Evolutionary conservation across 2,113 vertebrate species (phyloP).

Genomic region (Tinamus guttatus): DNA sequence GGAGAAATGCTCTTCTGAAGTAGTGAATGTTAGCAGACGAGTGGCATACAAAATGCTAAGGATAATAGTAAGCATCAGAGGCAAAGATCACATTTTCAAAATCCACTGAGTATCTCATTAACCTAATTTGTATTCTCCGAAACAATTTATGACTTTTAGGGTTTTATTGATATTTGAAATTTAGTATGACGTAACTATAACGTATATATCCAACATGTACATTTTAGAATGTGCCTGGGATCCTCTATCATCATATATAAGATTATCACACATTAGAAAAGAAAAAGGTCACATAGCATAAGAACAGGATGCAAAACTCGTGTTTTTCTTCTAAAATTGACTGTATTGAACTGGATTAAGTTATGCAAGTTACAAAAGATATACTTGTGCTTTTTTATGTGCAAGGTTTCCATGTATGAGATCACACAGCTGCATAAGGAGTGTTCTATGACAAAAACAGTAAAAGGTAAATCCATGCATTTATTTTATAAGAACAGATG

Average conservation of each 20-base stretch:
- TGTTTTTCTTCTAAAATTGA: neutral
- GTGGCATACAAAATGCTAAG: neutral
- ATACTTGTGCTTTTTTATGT: neutral
- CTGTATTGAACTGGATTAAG: neutral
- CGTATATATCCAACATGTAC: neutral
- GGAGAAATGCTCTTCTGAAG: neutral
- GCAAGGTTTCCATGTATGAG: neutral
- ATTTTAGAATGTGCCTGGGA: neutral
- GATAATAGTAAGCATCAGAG: neutral
- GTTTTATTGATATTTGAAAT: neutral
- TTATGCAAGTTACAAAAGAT: neutral
- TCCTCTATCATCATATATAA: neutral
- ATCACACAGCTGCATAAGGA: accelerated
- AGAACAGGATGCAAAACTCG: neutral
- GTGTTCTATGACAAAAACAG: neutral
- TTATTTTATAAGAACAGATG: neutral
- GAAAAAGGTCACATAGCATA: neutral
- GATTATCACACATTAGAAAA: neutral
- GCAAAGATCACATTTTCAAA: neutral
- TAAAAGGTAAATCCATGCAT: neutral
- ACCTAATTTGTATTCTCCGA: neutral
- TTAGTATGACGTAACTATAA: neutral
- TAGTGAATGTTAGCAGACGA: neutral
- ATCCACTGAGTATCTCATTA: neutral
- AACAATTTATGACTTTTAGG: neutral